Evolutionary conservation across 2,113 vertebrate genomes (phyloP).

Genomic region (Capreolus pygargus): DNA sequence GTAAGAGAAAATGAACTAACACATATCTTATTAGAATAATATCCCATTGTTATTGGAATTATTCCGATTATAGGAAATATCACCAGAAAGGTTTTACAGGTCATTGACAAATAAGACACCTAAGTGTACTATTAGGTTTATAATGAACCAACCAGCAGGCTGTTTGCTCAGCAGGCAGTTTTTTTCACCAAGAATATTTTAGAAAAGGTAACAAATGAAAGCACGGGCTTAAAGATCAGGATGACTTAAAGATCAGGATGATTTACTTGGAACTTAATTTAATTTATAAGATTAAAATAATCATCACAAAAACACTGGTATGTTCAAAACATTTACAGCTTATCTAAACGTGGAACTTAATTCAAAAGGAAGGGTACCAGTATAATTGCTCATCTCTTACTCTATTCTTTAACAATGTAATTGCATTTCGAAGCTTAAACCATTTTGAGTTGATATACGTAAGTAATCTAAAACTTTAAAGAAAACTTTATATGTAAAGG

Average conservation of each 20-base stretch:
- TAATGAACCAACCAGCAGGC: neutral
- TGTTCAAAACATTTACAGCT: neutral
- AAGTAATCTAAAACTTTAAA: constrained; percentile 12
- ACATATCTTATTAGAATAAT: constrained; percentile 43
- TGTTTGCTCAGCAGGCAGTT: neutral
- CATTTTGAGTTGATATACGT: neutral
- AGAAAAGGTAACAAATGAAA: neutral
- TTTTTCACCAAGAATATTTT: neutral
- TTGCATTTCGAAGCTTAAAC: neutral
- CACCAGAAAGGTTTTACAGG: neutral
- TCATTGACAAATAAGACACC: neutral
- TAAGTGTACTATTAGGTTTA: neutral
- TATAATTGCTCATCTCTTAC: neutral
- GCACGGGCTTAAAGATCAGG: neutral
- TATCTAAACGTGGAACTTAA: neutral
- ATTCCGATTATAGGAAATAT: neutral
- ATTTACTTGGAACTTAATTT: neutral
- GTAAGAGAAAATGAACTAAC: constrained; percentile 69
- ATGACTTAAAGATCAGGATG: neutral
- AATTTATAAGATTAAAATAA: constrained; percentile 31
- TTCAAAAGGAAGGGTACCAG: neutral
- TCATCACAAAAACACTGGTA: neutral
- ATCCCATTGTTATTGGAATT: constrained; percentile 8
- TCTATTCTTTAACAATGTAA: neutral
- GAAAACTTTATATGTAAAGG: neutral